Evolutionary conservation across 2,113 vertebrate genomes (phyloP).

Genomic region (Callipepla californica): DNA sequence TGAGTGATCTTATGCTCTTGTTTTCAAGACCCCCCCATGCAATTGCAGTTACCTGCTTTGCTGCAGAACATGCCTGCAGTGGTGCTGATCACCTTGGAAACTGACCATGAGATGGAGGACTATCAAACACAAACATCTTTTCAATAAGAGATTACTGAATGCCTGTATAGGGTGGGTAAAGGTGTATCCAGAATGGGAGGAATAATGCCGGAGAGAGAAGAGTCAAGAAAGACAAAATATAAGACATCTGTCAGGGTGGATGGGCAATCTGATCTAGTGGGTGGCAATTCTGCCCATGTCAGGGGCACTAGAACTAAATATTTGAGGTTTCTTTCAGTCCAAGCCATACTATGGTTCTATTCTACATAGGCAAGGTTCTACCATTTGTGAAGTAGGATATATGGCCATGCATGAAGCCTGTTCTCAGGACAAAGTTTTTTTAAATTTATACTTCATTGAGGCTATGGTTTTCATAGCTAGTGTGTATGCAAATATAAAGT

Average conservation of each 20-base stretch:
- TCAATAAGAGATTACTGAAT: not conserved
- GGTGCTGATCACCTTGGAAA: not conserved
- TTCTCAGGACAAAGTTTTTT: not conserved
- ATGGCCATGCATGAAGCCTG: not conserved
- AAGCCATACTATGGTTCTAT: not conserved
- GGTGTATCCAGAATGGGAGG: not conserved
- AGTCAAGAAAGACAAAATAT: not conserved
- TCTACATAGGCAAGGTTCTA: not conserved
- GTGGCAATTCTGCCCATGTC: not conserved
- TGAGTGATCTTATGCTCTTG: too few species aligned
- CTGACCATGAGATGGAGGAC: not conserved
- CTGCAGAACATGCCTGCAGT: too few species aligned
- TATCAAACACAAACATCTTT: not conserved
- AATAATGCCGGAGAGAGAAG: not conserved
- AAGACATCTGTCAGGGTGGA: not conserved
- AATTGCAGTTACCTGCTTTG: too few species aligned
- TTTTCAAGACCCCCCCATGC: too few species aligned
- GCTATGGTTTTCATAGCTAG: not conserved
- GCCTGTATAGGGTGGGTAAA: not conserved
- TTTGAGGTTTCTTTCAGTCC: not conserved
- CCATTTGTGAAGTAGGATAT: fast-evolving
- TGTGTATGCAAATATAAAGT: slow-evolving; percentile 48
- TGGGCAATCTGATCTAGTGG: not conserved
- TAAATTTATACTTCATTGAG: not conserved
- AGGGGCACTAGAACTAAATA: not conserved